Evolutionary conservation across 2,113 vertebrate species (phyloP).

Genomic region (Tachuris rubrigastra): DNA sequence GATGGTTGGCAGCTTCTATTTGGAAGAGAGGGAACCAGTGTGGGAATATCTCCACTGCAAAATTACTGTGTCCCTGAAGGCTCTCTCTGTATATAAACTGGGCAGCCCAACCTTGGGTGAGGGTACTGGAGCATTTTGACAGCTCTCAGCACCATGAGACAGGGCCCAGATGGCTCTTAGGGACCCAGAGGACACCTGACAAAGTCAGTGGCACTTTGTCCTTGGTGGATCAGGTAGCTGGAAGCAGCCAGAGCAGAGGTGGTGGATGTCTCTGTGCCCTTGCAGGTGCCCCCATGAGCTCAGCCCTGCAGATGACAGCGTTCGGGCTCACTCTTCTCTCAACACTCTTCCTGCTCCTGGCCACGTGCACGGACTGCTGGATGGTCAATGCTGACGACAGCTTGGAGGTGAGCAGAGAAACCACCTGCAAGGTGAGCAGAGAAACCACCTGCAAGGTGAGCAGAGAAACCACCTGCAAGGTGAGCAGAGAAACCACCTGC

Average conservation of each 20-base stretch:
- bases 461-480: neutral
- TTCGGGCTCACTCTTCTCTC: slow-evolving; percentile 63
- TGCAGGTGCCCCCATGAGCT: slow-evolving; percentile 51
- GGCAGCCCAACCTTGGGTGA: neutral
- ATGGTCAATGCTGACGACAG: slow-evolving; percentile 78
- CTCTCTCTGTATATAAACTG: neutral
- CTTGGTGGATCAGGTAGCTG: neutral
- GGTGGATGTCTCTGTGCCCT: neutral
- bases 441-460: slow-evolving; percentile 59
- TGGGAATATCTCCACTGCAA: neutral
- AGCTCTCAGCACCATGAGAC: neutral
- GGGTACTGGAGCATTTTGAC: neutral
- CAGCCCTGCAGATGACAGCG: slow-evolving; percentile 44
- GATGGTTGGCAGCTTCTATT: neutral
- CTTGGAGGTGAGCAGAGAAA: slow-evolving; percentile 69
- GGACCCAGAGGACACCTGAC: neutral
- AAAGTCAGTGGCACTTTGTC: neutral
- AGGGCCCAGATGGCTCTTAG: neutral
- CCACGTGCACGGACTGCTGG: slow-evolving; percentile 78
- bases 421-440: neutral
- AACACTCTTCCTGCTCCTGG: slow-evolving; percentile 68
- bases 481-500: neutral
- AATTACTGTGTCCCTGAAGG: neutral
- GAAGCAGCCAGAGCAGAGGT: neutral
- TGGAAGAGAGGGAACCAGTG: accelerated